phyloP scores from a whole-genome alignment of 2,888 invertebrate species.

The Agapetus fuscipes region DNA sequence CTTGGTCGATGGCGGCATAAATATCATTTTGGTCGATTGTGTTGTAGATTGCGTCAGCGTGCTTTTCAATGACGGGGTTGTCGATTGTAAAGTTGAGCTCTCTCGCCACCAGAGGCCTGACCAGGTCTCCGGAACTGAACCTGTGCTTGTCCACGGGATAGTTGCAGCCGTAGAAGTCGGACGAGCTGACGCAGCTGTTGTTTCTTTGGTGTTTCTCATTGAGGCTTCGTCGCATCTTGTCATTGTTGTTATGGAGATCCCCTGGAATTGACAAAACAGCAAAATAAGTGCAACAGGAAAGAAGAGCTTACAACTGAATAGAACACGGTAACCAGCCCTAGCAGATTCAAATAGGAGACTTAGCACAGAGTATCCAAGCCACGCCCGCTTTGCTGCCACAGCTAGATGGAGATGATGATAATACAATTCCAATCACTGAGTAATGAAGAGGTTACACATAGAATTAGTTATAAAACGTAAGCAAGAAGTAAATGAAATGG shows the following conservation, averaged over 20 bases:
- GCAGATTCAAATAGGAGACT: too few relatives aligned
- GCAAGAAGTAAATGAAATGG: too few relatives aligned
- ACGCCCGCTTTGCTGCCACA: too few relatives aligned
- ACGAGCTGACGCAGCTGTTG: conserved; percentile 45
- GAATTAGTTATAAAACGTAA: too few relatives aligned
- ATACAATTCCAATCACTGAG: too few relatives aligned
- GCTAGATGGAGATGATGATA: too few relatives aligned
- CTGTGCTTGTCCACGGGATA: conserved; percentile 44
- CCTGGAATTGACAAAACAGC: too few relatives aligned
- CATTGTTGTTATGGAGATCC: conserved; percentile 39
- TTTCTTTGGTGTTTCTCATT: conserved; percentile 45
- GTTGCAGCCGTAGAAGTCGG: conserved; percentile 46
- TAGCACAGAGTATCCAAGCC: too few relatives aligned
- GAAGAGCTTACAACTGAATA: too few relatives aligned
- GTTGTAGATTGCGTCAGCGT: conserved; percentile 29
- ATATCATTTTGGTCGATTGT: conserved; percentile 31
- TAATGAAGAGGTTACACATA: too few relatives aligned
- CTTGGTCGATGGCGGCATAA: conserved; percentile 19
- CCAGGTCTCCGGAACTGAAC: conserved; percentile 41
- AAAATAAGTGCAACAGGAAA: too few relatives aligned
- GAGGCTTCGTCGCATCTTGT: conserved; percentile 40
- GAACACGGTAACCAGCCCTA: too few relatives aligned
- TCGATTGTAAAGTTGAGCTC: conserved; percentile 41
- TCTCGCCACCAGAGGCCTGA: conserved; percentile 39
- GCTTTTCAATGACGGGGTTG: conserved; percentile 31